phyloP scores from a whole-genome alignment of 92 coral and sea anemone species.

The Porites lobata region DNA sequence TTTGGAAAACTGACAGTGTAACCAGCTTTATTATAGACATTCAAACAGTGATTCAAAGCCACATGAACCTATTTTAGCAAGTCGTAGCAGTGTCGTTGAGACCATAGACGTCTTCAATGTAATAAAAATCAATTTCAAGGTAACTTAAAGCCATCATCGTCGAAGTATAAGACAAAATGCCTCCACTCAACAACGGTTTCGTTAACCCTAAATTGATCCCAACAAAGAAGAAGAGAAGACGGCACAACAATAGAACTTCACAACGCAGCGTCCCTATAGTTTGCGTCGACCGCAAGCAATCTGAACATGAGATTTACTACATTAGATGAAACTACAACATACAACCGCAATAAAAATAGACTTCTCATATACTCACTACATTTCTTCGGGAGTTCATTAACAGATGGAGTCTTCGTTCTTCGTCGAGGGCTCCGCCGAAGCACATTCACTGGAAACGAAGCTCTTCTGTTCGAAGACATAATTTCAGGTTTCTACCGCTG shows the following conservation, averaged over 20 bases:
- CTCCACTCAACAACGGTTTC: neutral
- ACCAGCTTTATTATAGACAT: too few species aligned
- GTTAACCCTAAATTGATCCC: neutral
- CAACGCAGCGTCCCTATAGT: neutral
- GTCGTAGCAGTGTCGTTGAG: too few species aligned
- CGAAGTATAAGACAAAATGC: neutral
- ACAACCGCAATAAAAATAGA: neutral
- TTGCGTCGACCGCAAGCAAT: neutral
- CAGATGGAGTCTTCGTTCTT: conserved; percentile 97
- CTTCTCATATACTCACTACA: conserved; percentile 74
- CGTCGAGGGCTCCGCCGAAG: conserved; percentile 89
- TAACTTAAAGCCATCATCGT: neutral
- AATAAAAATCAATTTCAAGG: neutral
- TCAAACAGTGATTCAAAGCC: too few species aligned
- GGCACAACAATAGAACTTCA: conserved; percentile 17
- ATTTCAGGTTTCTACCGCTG: neutral
- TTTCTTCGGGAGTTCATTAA: conserved; percentile 93
- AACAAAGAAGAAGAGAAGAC: neutral
- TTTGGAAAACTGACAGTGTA: too few species aligned
- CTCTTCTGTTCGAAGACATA: conserved; percentile 82
- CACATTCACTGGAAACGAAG: conserved; percentile 58
- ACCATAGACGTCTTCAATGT: neutral
- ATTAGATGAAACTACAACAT: neutral
- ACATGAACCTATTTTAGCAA: too few species aligned
- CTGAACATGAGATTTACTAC: neutral